Conservation (phyloP, 2,888 invertebrate genomes). For the Apamea anceps region DNA sequence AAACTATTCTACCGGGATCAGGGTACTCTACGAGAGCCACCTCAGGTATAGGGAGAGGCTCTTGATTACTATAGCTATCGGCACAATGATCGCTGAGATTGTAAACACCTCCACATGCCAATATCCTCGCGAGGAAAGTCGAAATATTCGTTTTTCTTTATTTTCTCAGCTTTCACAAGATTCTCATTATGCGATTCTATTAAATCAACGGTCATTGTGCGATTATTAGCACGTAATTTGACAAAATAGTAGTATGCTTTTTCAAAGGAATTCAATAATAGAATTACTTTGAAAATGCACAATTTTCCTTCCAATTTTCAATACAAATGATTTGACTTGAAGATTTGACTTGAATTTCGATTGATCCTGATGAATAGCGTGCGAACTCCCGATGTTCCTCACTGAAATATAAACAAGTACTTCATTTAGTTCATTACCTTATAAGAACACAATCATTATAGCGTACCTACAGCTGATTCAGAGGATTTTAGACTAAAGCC, state of each 20-base stretch:
- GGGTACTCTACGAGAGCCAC: background rate
- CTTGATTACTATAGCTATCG: background rate
- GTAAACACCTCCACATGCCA: too few relatives aligned
- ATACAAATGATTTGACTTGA: background rate
- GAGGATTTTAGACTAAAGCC: background rate
- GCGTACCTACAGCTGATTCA: background rate
- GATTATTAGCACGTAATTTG: background rate
- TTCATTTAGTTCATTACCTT: background rate
- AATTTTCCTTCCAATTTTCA: too few relatives aligned
- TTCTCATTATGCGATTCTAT: background rate
- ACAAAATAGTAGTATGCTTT: background rate
- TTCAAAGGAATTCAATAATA: background rate
- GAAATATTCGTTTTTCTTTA: background rate
- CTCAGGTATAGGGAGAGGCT: background rate
- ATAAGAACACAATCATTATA: background rate
- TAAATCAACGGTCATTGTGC: background rate
- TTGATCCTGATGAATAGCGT: background rate
- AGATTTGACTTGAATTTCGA: too few relatives aligned
- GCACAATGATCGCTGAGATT: background rate
- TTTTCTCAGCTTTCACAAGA: background rate
- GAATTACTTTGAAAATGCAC: background rate
- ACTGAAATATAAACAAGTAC: background rate
- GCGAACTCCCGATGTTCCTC: background rate
- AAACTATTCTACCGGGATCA: too few relatives aligned
- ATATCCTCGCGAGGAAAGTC: too few relatives aligned